These are phyloP conservation scores for Amphiprion ocellaris DNA, from an alignment of 2,113 vertebrate genomes.

Conservation along the genomic window DNA sequence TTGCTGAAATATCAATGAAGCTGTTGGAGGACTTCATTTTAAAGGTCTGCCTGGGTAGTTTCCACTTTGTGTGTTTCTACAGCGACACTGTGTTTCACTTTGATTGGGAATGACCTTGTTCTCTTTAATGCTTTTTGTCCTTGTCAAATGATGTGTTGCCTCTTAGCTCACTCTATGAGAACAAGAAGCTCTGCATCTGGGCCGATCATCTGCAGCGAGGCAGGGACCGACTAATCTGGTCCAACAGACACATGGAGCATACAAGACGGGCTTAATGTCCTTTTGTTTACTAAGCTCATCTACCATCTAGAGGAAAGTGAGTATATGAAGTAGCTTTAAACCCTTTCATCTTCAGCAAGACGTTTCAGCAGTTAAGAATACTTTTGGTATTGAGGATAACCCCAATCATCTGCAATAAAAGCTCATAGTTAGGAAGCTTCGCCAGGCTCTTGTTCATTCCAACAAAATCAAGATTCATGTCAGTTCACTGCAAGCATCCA, in stretches of 20 bases:
- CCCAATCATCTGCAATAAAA: constrained; percentile 45
- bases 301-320: constrained; percentile 46
- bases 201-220: constrained; percentile 58
- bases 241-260: constrained; percentile 55
- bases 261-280: constrained; percentile 67
- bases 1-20: constrained; percentile 24
- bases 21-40: constrained; percentile 17
- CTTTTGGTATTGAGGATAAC: constrained; percentile 43
- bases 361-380: constrained; percentile 27
- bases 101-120: constrained; percentile 45
- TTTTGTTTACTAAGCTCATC: constrained; percentile 75
- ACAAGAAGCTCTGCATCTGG: constrained; percentile 60
- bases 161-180: constrained; percentile 48
- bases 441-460: constrained; percentile 33
- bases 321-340: constrained; percentile 56
- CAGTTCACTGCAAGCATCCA: constrained; percentile 2
- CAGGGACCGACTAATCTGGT: constrained; percentile 64
- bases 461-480: constrained; percentile 47
- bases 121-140: constrained; percentile 52
- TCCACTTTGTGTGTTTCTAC: constrained; percentile 21
- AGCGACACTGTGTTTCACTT: constrained; percentile 17
- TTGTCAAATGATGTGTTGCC: constrained; percentile 54
- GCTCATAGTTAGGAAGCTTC: constrained; percentile 40
- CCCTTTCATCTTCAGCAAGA: constrained; percentile 57
- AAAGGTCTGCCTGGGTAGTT: constrained; percentile 22